Base-by-base conservation (phyloP, 2,888 invertebrate genomes). In the Microctonus aethiopoides region DNA sequence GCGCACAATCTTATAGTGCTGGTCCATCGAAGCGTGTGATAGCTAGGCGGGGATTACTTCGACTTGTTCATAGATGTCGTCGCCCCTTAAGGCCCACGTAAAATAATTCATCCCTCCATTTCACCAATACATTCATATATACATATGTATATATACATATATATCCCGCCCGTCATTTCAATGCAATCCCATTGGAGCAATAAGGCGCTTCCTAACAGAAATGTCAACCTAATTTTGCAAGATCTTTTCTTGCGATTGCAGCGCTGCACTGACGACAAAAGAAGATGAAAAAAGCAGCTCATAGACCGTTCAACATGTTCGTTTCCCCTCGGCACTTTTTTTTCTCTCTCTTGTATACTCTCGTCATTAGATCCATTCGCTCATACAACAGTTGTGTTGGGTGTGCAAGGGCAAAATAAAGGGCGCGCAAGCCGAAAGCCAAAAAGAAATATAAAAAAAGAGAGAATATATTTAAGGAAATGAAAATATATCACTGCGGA, bases 181-280 rank as follows among this genome's bases (percentile, higher is more conserved):
- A 69, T 75, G 78, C n/a, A 11, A 78, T 75, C 74, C 70, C 68
- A 68, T 70, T 63, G 76, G 72, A 75, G 76, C 71, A 75, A 78
- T n/a, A n/a, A n/a, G 76, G 76, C 74, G 76, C 77, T 77, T 78
- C 77, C 74, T 65, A 74, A 81, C 77, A 74, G 78, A 81, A 81
- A 83, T 81, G 82, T 83, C 82, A 83, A 84, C 81, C 81, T 81
- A 81, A 84, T 84, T 84, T 84, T 78, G 80, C 83, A 77, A 81
- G 78, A 83, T 80, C 77, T 78, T 74, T 71, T 72, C 72, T 64
- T 62, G 63, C 72, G 80, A 80, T 81, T 75, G 65, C 51, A 63
- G 32, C 29, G 7, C 29, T 29, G n/a, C n/a, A n/a, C 3, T 29
- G n/a, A 52, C 72, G 41, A 60, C 34, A 69, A 60, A 54, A 57